phyloP scores from a whole-genome alignment of 1,140 invertebrate species.

The Drosophila pectinifera region DNA sequence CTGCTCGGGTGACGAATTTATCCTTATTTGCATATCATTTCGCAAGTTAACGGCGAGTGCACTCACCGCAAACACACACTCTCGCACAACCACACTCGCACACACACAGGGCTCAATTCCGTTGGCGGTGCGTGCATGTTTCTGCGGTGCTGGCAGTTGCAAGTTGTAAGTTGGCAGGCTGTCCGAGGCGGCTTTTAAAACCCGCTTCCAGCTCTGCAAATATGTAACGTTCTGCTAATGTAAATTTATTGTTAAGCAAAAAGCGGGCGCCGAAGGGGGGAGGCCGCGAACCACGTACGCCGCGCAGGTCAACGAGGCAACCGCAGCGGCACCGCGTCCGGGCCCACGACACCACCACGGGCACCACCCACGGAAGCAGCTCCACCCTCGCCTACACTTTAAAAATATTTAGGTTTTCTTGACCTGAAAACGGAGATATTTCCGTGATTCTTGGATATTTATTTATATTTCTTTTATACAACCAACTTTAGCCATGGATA shows the following conservation, averaged over 20 bases:
- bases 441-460: no score
- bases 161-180: constrained; percentile 46
- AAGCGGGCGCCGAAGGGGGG: constrained; percentile 6
- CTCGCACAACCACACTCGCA: constrained; percentile 8
- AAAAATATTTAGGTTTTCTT: background rate
- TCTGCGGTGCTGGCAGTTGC: constrained; percentile 40
- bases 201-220: constrained; percentile 73
- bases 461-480: no score
- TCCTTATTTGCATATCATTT: constrained; percentile 84
- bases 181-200: constrained; percentile 66
- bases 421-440: background rate
- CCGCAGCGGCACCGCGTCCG: constrained; percentile 47
- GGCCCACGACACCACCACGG: constrained; percentile 13
- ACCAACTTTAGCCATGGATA: no score
- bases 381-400: constrained; percentile 9
- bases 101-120: constrained; percentile 8
- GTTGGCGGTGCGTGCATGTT: constrained; percentile 34
- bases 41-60: constrained; percentile 70
- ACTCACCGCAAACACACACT: constrained; percentile 44
- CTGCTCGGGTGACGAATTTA: constrained; percentile 72
- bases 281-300: constrained; percentile 28
- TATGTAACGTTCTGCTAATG: constrained; percentile 83
- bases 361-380: constrained; percentile 2
- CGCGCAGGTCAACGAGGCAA: constrained; percentile 60
- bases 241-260: constrained; percentile 84